A percentile compares a stretch with the other conserved stretches of the same genome.
These are phyloP conservation scores for Chromis chromis DNA, from an alignment of 2,797 vertebrate genomes.

Conservation along the genomic window DNA sequence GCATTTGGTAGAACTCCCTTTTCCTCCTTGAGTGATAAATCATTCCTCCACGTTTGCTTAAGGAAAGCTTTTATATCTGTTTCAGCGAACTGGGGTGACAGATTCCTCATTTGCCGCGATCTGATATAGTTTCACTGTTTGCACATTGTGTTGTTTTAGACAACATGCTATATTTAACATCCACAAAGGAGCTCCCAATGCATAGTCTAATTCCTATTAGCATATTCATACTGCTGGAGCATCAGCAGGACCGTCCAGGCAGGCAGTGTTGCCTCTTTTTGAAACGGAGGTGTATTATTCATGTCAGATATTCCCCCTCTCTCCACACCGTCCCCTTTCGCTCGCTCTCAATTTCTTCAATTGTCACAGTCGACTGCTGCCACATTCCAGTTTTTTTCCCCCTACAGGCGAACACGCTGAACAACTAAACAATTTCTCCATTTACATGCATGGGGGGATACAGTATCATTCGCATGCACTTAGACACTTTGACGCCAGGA, in stretches of 20 bases:
- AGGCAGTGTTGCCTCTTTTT: conserved; percentile 30
- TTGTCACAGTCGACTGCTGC: conserved; percentile 76
- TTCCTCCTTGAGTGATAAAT: conserved; percentile 40
- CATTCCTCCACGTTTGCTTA: conserved; percentile 27
- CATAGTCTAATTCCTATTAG: conserved; percentile 59
- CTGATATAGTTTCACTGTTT: conserved; percentile 42
- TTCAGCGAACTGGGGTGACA: conserved; percentile 27
- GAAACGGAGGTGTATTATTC: conserved; percentile 60
- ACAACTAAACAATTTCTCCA: conserved; percentile 72
- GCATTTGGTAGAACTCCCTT: conserved; percentile 11
- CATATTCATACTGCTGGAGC: conserved; percentile 68
- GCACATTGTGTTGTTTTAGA: conserved; percentile 42
- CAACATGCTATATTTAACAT: conserved; percentile 52
- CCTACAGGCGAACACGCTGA: conserved; percentile 61
- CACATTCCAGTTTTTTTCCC: conserved; percentile 52
- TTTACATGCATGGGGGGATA: conserved; percentile 67
- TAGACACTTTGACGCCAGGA: conserved; percentile 13
- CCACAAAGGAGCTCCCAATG: conserved; percentile 14
- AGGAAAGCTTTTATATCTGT: conserved; percentile 56
- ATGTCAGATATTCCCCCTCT: conserved; percentile 46
- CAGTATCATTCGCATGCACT: conserved; percentile 42
- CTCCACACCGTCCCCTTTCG: conserved; percentile 33
- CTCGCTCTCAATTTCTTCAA: conserved; percentile 65
- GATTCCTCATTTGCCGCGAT: conserved; percentile 16
- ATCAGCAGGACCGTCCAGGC: conserved; percentile 45